Evolutionary conservation across 1,140 invertebrate species (phyloP), one percentile per base, ranked within the genome.

Genomic region (Pomacea maculata): DNA sequence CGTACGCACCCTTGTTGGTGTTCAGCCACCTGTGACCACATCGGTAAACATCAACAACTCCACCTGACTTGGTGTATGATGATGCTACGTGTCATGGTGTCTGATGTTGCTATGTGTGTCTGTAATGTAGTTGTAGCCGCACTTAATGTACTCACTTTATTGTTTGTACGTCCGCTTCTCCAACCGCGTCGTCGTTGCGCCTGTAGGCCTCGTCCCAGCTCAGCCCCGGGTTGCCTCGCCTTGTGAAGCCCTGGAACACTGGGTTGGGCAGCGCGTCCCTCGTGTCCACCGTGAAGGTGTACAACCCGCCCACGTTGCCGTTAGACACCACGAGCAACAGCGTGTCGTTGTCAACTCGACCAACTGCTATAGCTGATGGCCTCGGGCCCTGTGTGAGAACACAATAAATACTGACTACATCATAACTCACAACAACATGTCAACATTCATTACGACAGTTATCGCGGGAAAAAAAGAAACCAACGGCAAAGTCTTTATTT

Each of bases 221-320:
- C 10, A 81, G 75, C 1, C 80, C 80, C 8, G 80, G 65, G 29
- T 54, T 68, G 4, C 80, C 80, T 2, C 75, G 34, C 10, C 80
- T 63, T 0, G 64, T 29, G 55, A 77, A 72, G 75, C 75, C 67
- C 45, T 72, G 52, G 25, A 77, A 81, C 34, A n/a, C 25, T 29
- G 77, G 74, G 19, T 29, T 55, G 19, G 80, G 80, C 3, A 54
- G 75, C 21, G 64, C 15, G 14, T 10, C 34, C 34, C n/a, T 77
- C 12, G n/a, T 45, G 54, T 68, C 71, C n/a, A 76, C 74, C 4
- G 77, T 68, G 75, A 76, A 81, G 34, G 29, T 25, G 68, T 81
- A 81, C 15, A 81, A 75, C 12, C 80, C 80, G 1, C 80, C 80
- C 65, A 72, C 57, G 73, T 76, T 55, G 29, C 80, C 80, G 80